Conservation (phyloP, 2,888 invertebrate genomes). For the Tenthredo mesomela region DNA sequence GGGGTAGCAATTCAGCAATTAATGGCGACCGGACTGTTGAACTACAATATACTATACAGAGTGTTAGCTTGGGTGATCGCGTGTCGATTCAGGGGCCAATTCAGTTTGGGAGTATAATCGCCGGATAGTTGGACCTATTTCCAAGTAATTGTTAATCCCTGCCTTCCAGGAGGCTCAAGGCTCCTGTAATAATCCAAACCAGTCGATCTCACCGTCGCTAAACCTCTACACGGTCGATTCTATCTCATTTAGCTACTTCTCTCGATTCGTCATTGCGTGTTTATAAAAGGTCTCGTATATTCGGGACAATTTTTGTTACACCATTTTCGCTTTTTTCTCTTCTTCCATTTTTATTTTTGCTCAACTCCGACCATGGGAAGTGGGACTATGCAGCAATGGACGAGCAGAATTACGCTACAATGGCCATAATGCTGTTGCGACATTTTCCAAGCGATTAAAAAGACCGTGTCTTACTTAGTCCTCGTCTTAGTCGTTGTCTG, state of each 20-base stretch:
- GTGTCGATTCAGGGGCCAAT: conserved; percentile 45
- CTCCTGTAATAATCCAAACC: conserved; percentile 24
- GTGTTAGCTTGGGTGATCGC: conserved; percentile 21
- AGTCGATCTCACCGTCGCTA: conserved; percentile 1
- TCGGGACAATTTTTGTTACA: not conserved
- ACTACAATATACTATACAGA: conserved; percentile 19
- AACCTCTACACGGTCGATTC: conserved; percentile 4
- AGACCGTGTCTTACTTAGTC: conserved; percentile 58
- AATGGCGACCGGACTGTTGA: conserved; percentile 39
- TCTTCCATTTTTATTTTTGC: not conserved
- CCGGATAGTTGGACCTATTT: conserved; percentile 35
- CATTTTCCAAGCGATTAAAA: conserved; percentile 70
- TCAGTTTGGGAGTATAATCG: conserved; percentile 39
- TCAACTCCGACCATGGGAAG: conserved; percentile 9
- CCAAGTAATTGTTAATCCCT: conserved; percentile 44
- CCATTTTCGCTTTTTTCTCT: not conserved
- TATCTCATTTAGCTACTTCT: conserved; percentile 5
- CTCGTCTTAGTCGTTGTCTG: conserved; percentile 54
- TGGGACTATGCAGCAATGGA: conserved; percentile 6
- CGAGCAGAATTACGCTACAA: conserved; percentile 29
- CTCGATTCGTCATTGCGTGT: not conserved
- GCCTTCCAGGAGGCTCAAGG: conserved; percentile 45
- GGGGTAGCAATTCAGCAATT: not conserved
- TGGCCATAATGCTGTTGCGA: conserved; percentile 62
- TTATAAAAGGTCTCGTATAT: not conserved